Evolutionary conservation across 2,888 invertebrate genomes (phyloP).

Genomic region (Dryomyza anilis): DNA sequence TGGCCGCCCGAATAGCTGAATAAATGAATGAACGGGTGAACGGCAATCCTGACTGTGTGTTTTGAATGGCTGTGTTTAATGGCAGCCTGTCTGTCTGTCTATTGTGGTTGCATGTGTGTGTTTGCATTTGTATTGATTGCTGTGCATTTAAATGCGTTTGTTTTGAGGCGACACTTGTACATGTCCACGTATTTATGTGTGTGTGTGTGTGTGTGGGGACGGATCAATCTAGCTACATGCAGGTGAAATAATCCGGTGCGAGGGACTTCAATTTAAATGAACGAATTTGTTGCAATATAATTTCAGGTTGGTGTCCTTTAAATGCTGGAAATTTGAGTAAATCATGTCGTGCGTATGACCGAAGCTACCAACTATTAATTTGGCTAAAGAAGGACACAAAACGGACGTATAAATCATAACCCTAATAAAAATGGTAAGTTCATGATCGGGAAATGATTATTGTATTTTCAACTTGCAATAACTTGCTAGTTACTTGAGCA

Average conservation of each 20-base stretch:
- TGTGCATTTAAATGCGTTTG: slow-evolving; percentile 1
- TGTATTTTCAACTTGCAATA: too few species aligned
- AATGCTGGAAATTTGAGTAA: too few species aligned
- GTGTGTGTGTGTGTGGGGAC: slow-evolving; percentile 7
- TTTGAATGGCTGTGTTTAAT: not conserved
- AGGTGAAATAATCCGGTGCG: too few species aligned
- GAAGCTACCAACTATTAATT: too few species aligned
- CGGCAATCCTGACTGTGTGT: not conserved
- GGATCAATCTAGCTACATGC: not conserved
- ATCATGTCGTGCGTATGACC: too few species aligned
- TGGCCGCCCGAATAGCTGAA: not conserved
- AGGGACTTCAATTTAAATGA: not conserved
- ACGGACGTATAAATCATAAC: too few species aligned
- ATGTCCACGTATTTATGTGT: not conserved
- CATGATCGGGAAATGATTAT: too few species aligned
- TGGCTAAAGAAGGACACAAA: too few species aligned
- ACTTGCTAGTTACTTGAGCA: too few species aligned
- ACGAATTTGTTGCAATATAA: too few species aligned
- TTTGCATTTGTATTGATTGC: not conserved
- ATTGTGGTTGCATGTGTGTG: not conserved
- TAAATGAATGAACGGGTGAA: not conserved
- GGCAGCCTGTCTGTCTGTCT: not conserved
- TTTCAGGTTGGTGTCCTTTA: too few species aligned
- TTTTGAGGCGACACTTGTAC: not conserved
- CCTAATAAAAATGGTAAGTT: too few species aligned